phyloP scores from a whole-genome alignment of 2,888 invertebrate genomes.

The Caradrina clavipalpis region DNA sequence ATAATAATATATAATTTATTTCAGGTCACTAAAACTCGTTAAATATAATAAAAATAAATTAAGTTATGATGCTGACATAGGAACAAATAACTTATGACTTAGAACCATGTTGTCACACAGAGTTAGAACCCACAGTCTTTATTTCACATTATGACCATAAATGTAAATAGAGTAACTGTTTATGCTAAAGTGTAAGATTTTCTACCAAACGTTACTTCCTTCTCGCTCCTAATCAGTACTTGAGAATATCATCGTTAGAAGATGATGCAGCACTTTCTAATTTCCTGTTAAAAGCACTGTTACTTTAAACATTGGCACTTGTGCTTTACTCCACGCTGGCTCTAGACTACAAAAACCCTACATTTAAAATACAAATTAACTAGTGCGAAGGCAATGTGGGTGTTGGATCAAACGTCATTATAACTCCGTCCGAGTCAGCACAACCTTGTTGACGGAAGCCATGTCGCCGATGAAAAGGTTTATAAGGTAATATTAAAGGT shows the following conservation, averaged over 20 bases:
- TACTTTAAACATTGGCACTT: constrained; percentile 40
- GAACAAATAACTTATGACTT: not conserved
- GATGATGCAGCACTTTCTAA: constrained; percentile 54
- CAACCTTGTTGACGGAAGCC: not conserved
- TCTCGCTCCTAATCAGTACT: constrained; percentile 16
- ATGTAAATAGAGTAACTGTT: constrained; percentile 22
- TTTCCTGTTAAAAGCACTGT: constrained; percentile 57
- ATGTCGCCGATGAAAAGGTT: no score
- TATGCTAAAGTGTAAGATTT: constrained; percentile 5
- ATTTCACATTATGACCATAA: not conserved
- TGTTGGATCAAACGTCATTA: not conserved
- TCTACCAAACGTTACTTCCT: constrained; percentile 19
- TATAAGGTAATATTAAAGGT: no score
- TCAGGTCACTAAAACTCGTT: no score
- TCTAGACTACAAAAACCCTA: not conserved
- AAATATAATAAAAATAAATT: no score
- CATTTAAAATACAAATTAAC: not conserved
- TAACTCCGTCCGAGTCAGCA: not conserved
- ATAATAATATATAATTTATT: no score
- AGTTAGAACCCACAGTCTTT: not conserved
- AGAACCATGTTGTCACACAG: not conserved
- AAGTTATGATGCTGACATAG: not conserved
- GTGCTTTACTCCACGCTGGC: not conserved
- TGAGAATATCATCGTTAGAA: constrained; percentile 5
- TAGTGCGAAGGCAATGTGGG: no score